Percentiles rank a stretch among this genome's conserved stretches.
phyloP scores from a whole-genome alignment of 2,888 invertebrate species.

The Ashinkailepas kermadecensis region DNA sequence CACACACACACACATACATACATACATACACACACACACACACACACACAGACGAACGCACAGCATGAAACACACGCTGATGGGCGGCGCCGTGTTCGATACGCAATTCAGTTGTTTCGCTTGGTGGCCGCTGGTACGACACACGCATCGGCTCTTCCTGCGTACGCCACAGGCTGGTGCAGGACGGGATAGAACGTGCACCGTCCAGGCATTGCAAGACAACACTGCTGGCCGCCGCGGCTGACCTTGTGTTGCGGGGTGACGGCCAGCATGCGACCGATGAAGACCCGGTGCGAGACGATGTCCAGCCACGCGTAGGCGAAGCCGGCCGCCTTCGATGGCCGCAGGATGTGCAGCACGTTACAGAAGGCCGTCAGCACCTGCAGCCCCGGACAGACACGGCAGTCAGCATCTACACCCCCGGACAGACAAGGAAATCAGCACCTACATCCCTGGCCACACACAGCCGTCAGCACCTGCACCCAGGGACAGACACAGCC shows the following conservation, averaged over 20 bases:
- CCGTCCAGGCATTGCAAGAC: too few species aligned
- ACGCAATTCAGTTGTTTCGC: too few species aligned
- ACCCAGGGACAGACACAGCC: not conserved
- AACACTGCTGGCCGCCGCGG: too few species aligned
- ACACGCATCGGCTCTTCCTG: too few species aligned
- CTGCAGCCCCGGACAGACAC: slow-evolving; percentile 39
- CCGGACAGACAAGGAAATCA: not conserved
- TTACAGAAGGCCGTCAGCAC: slow-evolving; percentile 93
- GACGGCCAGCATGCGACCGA: slow-evolving; percentile 83
- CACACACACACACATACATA: too few species aligned
- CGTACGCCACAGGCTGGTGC: too few species aligned
- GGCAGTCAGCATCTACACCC: slow-evolving; percentile 27
- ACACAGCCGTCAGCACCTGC: not conserved
- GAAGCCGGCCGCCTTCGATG: slow-evolving; percentile 89
- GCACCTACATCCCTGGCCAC: not conserved
- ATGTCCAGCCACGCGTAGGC: slow-evolving; percentile 98
- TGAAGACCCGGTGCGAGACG: slow-evolving; percentile 91
- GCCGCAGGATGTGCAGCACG: slow-evolving; percentile 85
- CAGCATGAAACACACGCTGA: too few species aligned
- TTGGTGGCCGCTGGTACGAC: too few species aligned
- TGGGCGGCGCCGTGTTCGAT: too few species aligned
- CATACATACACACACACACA: too few species aligned
- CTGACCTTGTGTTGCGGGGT: slow-evolving; percentile 76
- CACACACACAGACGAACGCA: too few species aligned
- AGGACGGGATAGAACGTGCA: too few species aligned